phyloP scores from a whole-genome alignment of 2,888 invertebrate species.

The Rhagium mordax region DNA sequence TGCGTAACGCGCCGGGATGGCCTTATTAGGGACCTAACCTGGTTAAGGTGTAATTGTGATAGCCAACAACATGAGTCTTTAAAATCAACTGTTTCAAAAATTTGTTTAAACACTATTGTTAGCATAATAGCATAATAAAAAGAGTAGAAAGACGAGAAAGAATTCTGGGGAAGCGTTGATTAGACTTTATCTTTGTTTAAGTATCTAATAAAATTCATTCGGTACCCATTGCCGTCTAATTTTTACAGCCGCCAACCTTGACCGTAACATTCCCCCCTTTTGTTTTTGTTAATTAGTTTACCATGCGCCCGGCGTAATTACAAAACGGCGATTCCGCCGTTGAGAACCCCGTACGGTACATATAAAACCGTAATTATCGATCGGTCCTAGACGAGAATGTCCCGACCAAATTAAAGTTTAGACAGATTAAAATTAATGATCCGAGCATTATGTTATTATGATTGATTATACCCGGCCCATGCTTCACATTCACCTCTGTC shows the following conservation, averaged over 20 bases:
- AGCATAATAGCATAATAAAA: too few species aligned
- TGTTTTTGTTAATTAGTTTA: background rate
- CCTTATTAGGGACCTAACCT: background rate
- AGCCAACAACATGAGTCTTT: too few species aligned
- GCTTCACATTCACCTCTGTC: constrained; percentile 29
- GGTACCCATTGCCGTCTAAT: too few species aligned
- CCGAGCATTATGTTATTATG: constrained; percentile 37
- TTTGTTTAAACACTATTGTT: too few species aligned
- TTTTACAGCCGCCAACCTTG: too few species aligned
- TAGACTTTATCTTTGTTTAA: too few species aligned
- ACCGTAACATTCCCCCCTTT: too few species aligned
- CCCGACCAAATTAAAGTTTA: constrained; percentile 30
- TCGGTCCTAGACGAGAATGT: constrained; percentile 20
- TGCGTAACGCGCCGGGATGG: background rate
- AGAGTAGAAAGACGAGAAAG: too few species aligned
- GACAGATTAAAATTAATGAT: constrained; percentile 39
- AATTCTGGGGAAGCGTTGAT: too few species aligned
- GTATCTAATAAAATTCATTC: too few species aligned
- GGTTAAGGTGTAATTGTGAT: background rate
- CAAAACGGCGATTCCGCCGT: constrained; percentile 2
- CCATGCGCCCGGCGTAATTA: background rate
- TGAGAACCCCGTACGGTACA: background rate
- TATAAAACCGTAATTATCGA: constrained; percentile 13
- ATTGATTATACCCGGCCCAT: constrained; percentile 27
- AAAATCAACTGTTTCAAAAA: too few species aligned